A percentile compares a stretch with the other conserved stretches of the same genome.
Conservation (phyloP, 2,113 vertebrate genomes). For the Stigmatopora nigra region DNA sequence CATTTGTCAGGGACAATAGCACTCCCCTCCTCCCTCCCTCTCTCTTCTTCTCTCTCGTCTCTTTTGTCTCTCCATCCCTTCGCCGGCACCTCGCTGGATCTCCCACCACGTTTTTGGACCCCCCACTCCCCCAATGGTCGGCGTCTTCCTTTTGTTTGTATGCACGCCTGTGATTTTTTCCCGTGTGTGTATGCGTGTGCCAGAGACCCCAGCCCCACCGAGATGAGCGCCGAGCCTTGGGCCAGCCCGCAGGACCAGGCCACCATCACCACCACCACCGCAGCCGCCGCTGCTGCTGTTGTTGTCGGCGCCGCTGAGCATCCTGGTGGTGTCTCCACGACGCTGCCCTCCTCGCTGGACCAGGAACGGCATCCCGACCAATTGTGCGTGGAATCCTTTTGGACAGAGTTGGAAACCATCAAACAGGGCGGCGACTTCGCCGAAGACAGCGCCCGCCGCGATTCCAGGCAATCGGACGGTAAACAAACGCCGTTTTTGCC, state of each 20-base stretch:
- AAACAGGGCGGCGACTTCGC: slow-evolving; percentile 68
- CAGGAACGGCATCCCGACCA: slow-evolving; percentile 68
- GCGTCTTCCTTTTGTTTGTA: slow-evolving; percentile 53
- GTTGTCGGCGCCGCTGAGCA: slow-evolving; percentile 46
- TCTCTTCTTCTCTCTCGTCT: slow-evolving; percentile 39
- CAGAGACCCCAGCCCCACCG: slow-evolving; percentile 71
- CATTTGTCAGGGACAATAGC: slow-evolving; percentile 63
- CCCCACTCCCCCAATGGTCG: slow-evolving; percentile 11
- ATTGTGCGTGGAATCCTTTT: slow-evolving; percentile 80
- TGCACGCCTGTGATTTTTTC: slow-evolving; percentile 55
- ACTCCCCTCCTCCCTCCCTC: slow-evolving; percentile 49
- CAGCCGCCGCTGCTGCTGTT: too few relatives aligned
- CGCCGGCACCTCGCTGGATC: slow-evolving; percentile 19
- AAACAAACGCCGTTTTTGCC: slow-evolving; percentile 23
- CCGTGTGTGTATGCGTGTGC: slow-evolving; percentile 54
- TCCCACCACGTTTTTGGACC: slow-evolving; percentile 1
- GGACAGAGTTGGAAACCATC: slow-evolving; percentile 83
- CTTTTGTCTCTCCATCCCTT: slow-evolving; percentile 53
- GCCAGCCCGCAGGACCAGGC: slow-evolving; percentile 61
- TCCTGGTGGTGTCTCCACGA: slow-evolving; percentile 14
- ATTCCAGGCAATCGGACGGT: slow-evolving; percentile 80
- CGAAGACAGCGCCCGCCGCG: slow-evolving; percentile 67
- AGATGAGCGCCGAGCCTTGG: slow-evolving; percentile 72
- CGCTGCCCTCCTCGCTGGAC: slow-evolving; percentile 25
- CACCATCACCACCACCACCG: too few relatives aligned